Evolutionary conservation across 2,888 invertebrate species (phyloP).

Genomic region (Cyclophora punctaria): DNA sequence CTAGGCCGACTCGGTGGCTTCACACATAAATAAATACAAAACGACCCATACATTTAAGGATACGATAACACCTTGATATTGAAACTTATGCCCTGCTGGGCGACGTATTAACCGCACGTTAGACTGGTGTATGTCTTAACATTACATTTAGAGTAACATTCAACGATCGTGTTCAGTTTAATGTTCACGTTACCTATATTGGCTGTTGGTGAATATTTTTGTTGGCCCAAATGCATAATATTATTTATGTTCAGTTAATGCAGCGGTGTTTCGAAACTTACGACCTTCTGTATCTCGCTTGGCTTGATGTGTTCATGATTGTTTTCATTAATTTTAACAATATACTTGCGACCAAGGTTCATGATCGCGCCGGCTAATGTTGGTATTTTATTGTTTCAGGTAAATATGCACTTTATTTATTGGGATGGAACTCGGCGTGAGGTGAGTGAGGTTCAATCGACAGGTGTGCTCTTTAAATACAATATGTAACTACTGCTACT

Average conservation of each 20-base stretch:
- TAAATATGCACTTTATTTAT: slow-evolving; percentile 32
- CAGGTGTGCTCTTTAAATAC: no score
- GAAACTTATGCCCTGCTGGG: no score
- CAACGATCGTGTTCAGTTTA: no score
- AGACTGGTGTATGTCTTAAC: no score
- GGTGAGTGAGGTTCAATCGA: slow-evolving; percentile 37
- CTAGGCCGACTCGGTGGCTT: slow-evolving; percentile 37
- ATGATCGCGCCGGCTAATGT: slow-evolving; percentile 19
- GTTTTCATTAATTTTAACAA: slow-evolving; percentile 30
- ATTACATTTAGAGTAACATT: no score
- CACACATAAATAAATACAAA: slow-evolving; percentile 47
- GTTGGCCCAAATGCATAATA: slow-evolving; percentile 58
- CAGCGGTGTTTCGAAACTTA: slow-evolving; percentile 50
- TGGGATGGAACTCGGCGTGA: slow-evolving; percentile 32
- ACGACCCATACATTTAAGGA: slow-evolving; percentile 25
- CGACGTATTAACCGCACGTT: no score
- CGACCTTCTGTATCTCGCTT: slow-evolving; percentile 50
- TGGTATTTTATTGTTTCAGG: slow-evolving; percentile 54
- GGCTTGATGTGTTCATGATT: slow-evolving; percentile 36
- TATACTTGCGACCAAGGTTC: slow-evolving; percentile 23
- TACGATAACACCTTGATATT: no score
- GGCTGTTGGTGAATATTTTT: slow-evolving; percentile 24
- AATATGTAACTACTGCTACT: no score
- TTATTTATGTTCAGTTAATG: slow-evolving; percentile 44
- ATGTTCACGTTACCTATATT: slow-evolving; percentile 2